These are phyloP conservation scores for Notolepis coatsorum DNA, from an alignment of 2,797 vertebrate genomes.

Conservation along the genomic window DNA sequence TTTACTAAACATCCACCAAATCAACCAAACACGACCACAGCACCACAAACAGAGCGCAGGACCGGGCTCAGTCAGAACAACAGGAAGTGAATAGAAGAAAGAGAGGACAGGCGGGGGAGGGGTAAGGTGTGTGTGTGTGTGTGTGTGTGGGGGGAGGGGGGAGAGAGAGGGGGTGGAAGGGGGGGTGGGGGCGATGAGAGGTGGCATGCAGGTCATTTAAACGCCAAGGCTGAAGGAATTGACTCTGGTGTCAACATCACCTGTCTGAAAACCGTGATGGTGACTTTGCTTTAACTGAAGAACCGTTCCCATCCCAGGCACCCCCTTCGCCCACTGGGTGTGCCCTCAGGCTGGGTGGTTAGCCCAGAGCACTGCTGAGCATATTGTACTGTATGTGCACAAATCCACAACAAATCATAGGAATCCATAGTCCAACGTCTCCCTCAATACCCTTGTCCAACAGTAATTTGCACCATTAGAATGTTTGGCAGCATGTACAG, in stretches of 20 bases:
- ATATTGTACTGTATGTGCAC: constrained; percentile 23
- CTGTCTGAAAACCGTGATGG: constrained; percentile 63
- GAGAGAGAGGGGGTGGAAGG: constrained; percentile 49
- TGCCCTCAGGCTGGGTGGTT: constrained; percentile 31
- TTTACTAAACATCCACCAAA: constrained; percentile 58
- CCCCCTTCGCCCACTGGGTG: constrained; percentile 16
- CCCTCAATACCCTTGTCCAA: constrained; percentile 6
- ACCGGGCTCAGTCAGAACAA: constrained; percentile 56
- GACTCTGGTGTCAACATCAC: constrained; percentile 72
- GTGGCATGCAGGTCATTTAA: constrained; percentile 88
- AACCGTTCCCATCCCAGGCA: constrained; percentile 47
- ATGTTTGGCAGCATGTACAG: constrained; percentile 6
- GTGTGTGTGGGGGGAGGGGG: constrained; percentile 28
- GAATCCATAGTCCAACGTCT: constrained; percentile 5
- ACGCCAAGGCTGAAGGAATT: constrained; percentile 88
- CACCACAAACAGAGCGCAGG: constrained; percentile 57
- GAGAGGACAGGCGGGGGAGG: constrained; percentile 50
- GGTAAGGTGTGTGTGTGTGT: no score
- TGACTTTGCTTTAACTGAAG: constrained; percentile 59
- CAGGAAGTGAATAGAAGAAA: constrained; percentile 54
- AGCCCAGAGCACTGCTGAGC: constrained; percentile 32
- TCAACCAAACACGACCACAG: constrained; percentile 54
- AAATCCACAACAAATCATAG: constrained; percentile 36
- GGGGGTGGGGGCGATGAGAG: constrained; percentile 63
- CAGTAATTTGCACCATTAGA: constrained; percentile 16